phyloP scores from a whole-genome alignment of 1,140 invertebrate species.

The Cyclargus thomasi region DNA sequence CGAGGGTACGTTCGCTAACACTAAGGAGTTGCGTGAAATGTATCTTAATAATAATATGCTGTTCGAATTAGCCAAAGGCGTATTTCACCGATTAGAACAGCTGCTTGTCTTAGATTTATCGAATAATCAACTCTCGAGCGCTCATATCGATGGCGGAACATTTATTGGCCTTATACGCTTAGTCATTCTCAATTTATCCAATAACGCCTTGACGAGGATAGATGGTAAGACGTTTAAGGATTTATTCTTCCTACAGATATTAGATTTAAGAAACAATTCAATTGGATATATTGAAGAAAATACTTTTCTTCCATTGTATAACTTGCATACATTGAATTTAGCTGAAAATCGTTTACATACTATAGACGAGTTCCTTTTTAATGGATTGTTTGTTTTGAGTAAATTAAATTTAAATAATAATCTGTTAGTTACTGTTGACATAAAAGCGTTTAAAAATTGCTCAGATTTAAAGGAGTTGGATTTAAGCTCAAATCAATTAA shows the following conservation, averaged over 20 bases:
- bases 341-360: slow-evolving; percentile 89
- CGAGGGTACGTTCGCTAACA: slow-evolving; percentile 85
- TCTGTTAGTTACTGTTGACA: slow-evolving; percentile 83
- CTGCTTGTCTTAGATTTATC: slow-evolving; percentile 91
- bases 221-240: slow-evolving; percentile 91
- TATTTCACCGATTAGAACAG: slow-evolving; percentile 89
- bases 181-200: slow-evolving; percentile 89
- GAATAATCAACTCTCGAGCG: slow-evolving; percentile 89
- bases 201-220: slow-evolving; percentile 88
- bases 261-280: slow-evolving; percentile 91
- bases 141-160: slow-evolving; percentile 87
- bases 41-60: slow-evolving; percentile 89
- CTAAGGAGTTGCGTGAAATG: slow-evolving; percentile 86
- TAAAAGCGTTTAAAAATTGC: slow-evolving; percentile 90
- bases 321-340: slow-evolving; percentile 90
- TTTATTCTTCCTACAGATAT: slow-evolving; percentile 89
- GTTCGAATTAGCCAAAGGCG: slow-evolving; percentile 84
- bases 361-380: slow-evolving; percentile 87
- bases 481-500: slow-evolving; percentile 89
- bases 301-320: slow-evolving; percentile 89
- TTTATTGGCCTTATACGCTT: slow-evolving; percentile 90
- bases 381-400: slow-evolving; percentile 88
- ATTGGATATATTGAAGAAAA: slow-evolving; percentile 91
- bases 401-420: slow-evolving; percentile 91
- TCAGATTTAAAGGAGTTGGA: slow-evolving; percentile 92